Percentiles rank a stretch among this genome's conserved stretches.
These are phyloP conservation scores for Nerophis ophidion DNA, from an alignment of 2,113 vertebrate genomes.

Conservation along the genomic window DNA sequence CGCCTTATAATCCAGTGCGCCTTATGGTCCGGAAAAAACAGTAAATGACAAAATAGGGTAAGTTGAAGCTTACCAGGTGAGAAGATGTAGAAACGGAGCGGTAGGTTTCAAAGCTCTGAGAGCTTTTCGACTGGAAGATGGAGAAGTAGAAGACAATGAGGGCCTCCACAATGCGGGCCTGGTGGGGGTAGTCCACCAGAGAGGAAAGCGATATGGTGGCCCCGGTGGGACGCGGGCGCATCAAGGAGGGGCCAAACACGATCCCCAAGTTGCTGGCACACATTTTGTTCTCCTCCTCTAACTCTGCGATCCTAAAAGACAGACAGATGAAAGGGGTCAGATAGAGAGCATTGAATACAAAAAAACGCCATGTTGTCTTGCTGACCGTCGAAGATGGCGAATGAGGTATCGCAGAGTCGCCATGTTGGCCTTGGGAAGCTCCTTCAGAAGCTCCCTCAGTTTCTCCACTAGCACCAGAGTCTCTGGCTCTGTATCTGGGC, in stretches of 20 bases:
- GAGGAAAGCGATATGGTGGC: constrained; percentile 93
- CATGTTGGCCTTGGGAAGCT: constrained; percentile 78
- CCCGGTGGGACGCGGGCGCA: constrained; percentile 88
- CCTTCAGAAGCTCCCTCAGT: constrained; percentile 78
- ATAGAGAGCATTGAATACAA: background rate
- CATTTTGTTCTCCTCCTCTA: constrained; percentile 96
- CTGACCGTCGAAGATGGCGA: constrained; percentile 84
- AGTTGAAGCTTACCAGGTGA: constrained; percentile 40
- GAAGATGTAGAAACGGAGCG: constrained; percentile 26
- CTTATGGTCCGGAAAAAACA: too few relatives aligned
- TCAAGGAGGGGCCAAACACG: constrained; percentile 90
- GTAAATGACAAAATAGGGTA: too few relatives aligned
- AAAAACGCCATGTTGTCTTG: too few relatives aligned
- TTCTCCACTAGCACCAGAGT: constrained; percentile 70
- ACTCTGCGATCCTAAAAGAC: constrained; percentile 81
- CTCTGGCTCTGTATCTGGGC: constrained; percentile 68
- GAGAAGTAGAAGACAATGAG: constrained; percentile 83
- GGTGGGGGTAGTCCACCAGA: constrained; percentile 93
- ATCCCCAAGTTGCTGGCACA: constrained; percentile 90
- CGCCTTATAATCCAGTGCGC: too few relatives aligned
- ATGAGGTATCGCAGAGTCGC: constrained; percentile 81
- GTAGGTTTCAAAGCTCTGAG: constrained; percentile 22
- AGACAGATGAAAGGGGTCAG: background rate
- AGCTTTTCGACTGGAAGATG: constrained; percentile 71
- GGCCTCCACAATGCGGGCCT: constrained; percentile 87